Evolutionary conservation across 2,888 invertebrate genomes (phyloP), one percentile per base, ranked within the genome.

Genomic region (Chironomus tentans): DNA sequence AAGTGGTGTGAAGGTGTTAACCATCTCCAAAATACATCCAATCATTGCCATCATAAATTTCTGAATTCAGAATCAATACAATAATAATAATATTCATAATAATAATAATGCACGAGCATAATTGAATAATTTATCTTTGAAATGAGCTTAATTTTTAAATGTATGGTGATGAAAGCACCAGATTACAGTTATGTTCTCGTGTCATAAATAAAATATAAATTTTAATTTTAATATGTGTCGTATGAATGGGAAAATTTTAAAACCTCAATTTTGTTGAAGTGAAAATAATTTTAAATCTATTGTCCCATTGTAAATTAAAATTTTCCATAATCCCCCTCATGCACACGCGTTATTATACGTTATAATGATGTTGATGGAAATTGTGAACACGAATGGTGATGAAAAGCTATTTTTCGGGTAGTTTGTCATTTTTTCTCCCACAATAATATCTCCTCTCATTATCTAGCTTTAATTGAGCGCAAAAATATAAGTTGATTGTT

Each of bases 401-500:
- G 38, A 38, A 38, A 38, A 38, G 38, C 38, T 38, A n/a, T 68
- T 38, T 68, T 68, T 24, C n/a, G 68, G 22, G 22, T 68, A 68
- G 62, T 62, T 62, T 62, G 21, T 28, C 28, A 46, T 69, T 47
- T 15, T 28, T 6, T 28, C 68, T n/a, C n/a, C 15, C 68, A 24
- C 68, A 48, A 38, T 18, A 56, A 56, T 70, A 18, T 18, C 10
- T 21, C 61, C 47, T 28, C 46, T 72, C 38, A 72, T 72, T 72
- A 72, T 72, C 72, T 72, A 61, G 72, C 50, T 62, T 72, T 72
- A 72, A 72, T 72, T 72, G 72, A 72, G 62, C 72, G 72, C 62
- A 61, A 72, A 72, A 72, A 38, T 61, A 61, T 56, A 21, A 72
- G 21, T 72, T 61, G 22, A 72, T 72, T 72, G 72, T 72, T 65